Percentiles rank a stretch among this genome's conserved stretches.
Evolutionary conservation across 2,888 invertebrate genomes (phyloP).

Genomic region (Pinctada fucata): DNA sequence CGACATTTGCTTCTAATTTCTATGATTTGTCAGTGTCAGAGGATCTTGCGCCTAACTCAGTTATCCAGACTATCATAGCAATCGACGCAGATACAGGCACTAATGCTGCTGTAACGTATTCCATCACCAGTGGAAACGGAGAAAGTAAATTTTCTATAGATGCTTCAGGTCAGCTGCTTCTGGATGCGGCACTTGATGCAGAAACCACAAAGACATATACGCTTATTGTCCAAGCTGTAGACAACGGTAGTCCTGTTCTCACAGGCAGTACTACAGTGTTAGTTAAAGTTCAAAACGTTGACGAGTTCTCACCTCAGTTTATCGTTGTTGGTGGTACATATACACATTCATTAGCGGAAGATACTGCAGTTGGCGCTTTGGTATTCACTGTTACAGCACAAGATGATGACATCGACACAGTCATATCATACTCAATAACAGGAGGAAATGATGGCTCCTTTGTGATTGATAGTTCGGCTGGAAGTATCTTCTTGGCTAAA

Average conservation of each 20-base stretch:
- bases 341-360: constrained; percentile 84
- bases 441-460: constrained; percentile 89
- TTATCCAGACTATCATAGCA: constrained; percentile 38
- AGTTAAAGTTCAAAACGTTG: constrained; percentile 42
- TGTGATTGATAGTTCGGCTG: constrained; percentile 89
- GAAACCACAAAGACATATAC: constrained; percentile 39
- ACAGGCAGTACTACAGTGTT: constrained; percentile 48
- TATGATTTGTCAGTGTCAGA: constrained; percentile 48
- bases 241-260: constrained; percentile 41
- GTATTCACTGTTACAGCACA: constrained; percentile 90
- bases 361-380: constrained; percentile 87
- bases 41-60: constrained; percentile 32
- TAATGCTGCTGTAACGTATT: constrained; percentile 47
- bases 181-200: constrained; percentile 41
- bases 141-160: constrained; percentile 45
- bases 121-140: constrained; percentile 42
- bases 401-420: constrained; percentile 94
- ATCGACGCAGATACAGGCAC: constrained; percentile 50
- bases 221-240: constrained; percentile 48
- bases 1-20: constrained; percentile 47
- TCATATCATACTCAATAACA: constrained; percentile 91
- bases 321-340: constrained; percentile 45
- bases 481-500: constrained; percentile 90
- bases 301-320: constrained; percentile 49
- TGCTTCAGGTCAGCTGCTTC: constrained; percentile 38